Percentiles rank a stretch among this genome's conserved stretches.
Conservation (phyloP, 1,140 invertebrate genomes). For the Stegodyphus mimosarum region DNA sequence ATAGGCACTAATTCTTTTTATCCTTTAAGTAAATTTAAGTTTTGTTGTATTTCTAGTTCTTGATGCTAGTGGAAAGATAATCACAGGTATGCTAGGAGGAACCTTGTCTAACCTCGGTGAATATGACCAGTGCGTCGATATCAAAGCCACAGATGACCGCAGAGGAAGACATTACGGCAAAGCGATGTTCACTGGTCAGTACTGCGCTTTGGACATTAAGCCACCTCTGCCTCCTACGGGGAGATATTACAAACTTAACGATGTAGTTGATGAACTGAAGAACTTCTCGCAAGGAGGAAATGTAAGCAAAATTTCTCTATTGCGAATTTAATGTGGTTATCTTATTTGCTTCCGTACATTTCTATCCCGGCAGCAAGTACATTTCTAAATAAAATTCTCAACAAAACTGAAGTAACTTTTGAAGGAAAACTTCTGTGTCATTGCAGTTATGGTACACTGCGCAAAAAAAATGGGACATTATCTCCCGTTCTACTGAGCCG, state of each 20-base stretch:
- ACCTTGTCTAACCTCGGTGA: constrained; percentile 52
- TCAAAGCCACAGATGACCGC: neutral
- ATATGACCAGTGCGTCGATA: constrained; percentile 49
- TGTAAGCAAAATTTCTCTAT: constrained; percentile 5
- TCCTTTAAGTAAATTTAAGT: too few species aligned
- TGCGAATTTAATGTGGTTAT: neutral
- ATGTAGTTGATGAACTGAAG: constrained; percentile 12
- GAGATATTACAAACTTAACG: constrained; percentile 22
- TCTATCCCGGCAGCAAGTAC: too few species aligned
- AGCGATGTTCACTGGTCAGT: constrained; percentile 28
- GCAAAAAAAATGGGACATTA: too few species aligned
- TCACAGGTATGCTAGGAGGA: constrained; percentile 36
- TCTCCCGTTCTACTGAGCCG: too few species aligned
- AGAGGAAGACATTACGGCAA: constrained; percentile 1
- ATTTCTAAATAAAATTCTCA: too few species aligned
- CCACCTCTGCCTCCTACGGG: constrained; percentile 33
- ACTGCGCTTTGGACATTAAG: constrained; percentile 27
- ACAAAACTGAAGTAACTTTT: too few species aligned
- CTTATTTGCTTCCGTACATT: too few species aligned
- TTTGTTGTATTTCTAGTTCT: constrained; percentile 42
- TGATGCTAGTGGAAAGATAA: constrained; percentile 44
- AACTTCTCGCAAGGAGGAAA: constrained; percentile 30
- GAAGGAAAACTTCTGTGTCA: too few species aligned
- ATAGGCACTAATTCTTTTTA: neutral
- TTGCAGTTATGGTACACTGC: too few species aligned